These are phyloP conservation scores for Nibea coibor DNA, from an alignment of 2,113 vertebrate genomes.

Conservation along the genomic window DNA sequence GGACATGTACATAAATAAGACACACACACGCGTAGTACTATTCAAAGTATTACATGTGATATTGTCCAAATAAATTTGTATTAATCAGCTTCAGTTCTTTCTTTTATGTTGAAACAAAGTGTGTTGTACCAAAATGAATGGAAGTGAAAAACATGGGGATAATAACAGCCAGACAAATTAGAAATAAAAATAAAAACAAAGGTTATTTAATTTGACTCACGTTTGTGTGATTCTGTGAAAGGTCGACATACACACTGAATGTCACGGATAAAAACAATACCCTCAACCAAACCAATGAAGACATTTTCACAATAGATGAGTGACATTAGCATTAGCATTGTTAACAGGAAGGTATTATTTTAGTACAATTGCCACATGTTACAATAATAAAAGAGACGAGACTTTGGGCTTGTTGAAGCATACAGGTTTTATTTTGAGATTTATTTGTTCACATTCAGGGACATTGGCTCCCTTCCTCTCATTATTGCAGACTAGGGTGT, in stretches of 20 bases:
- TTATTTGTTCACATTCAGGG: slow-evolving; percentile 38
- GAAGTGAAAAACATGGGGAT: background rate
- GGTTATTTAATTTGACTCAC: background rate
- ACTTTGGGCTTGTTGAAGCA: background rate
- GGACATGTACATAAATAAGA: no score
- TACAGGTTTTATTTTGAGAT: slow-evolving; percentile 53
- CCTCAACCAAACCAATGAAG: background rate
- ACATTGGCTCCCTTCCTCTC: background rate
- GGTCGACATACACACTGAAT: no score
- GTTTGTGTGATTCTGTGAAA: background rate
- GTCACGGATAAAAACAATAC: background rate
- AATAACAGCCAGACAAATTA: background rate
- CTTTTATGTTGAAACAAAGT: no score
- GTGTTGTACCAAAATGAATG: background rate
- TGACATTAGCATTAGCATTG: no score
- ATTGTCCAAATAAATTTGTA: no score
- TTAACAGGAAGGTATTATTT: background rate
- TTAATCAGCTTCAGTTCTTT: no score
- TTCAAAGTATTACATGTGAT: no score
- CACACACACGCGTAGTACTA: no score
- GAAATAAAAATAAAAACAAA: background rate
- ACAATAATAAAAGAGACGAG: background rate
- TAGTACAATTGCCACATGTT: background rate
- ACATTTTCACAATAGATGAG: background rate
- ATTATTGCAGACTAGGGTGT: background rate